Percentiles rank a stretch among this genome's conserved stretches.
phyloP scores from a whole-genome alignment of 1,140 invertebrate genomes.

The Plodia interpunctella region DNA sequence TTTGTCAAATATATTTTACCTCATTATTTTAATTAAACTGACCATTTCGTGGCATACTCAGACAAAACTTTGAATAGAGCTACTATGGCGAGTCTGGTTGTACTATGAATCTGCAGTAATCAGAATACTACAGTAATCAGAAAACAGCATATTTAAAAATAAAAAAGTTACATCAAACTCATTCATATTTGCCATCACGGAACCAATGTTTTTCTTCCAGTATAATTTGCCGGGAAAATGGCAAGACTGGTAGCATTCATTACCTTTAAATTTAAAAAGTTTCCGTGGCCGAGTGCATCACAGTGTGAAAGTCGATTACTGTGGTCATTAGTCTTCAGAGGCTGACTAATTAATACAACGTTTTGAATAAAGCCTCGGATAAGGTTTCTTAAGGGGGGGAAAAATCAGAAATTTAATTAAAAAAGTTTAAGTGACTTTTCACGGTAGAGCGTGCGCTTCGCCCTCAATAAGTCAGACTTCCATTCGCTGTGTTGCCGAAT shows the following conservation, averaged over 20 bases:
- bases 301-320: slow-evolving; percentile 52
- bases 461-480: slow-evolving; percentile 61
- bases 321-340: slow-evolving; percentile 51
- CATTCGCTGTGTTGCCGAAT: slow-evolving; percentile 54
- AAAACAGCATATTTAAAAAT: too few relatives aligned
- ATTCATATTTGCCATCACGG: too few relatives aligned
- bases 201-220: too few relatives aligned
- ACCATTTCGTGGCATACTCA: too few relatives aligned
- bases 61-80: too few relatives aligned
- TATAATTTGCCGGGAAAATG: background rate
- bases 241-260: slow-evolving; percentile 11
- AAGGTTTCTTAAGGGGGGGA: slow-evolving; percentile 53
- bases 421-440: slow-evolving; percentile 74
- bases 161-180: too few relatives aligned
- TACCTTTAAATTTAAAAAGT: slow-evolving; percentile 24
- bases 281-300: slow-evolving; percentile 26
- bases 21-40: too few relatives aligned
- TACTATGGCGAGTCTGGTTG: too few relatives aligned
- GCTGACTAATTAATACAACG: slow-evolving; percentile 64
- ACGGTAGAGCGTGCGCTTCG: slow-evolving; percentile 54
- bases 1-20: too few relatives aligned
- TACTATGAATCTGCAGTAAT: too few relatives aligned
- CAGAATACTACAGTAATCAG: too few relatives aligned
- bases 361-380: slow-evolving; percentile 59
- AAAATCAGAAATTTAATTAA: slow-evolving; percentile 75